A percentile compares a stretch with the other conserved stretches of the same genome.
Conservation (phyloP, 2,797 vertebrate species). For the Typhlichthys eigenmanni region DNA sequence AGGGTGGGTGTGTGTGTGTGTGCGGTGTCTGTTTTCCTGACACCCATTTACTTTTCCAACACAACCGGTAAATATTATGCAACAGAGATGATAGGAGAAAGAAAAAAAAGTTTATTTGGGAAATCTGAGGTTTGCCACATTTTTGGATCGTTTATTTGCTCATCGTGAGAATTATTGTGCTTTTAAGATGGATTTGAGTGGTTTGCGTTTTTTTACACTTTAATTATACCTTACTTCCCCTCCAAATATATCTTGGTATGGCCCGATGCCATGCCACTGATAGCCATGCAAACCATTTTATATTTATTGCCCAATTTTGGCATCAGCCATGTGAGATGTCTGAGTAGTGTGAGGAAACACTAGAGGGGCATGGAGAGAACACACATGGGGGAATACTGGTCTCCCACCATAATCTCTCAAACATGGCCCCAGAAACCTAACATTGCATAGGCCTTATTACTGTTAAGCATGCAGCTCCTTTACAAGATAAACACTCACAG, state of each 20-base stretch:
- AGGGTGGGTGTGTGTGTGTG: conserved; percentile 19
- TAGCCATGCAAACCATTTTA: conserved; percentile 15
- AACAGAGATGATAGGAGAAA: conserved; percentile 43
- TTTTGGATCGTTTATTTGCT: conserved; percentile 51
- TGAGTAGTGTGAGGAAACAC: conserved; percentile 3
- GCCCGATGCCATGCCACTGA: conserved; percentile 20
- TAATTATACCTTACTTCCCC: conserved; percentile 30
- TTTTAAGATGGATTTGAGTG: conserved; percentile 21
- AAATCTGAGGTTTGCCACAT: conserved; percentile 48
- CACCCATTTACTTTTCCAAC: conserved; percentile 18
- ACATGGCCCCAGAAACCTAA: background rate
- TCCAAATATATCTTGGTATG: conserved; percentile 37
- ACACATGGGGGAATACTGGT: conserved; percentile 6
- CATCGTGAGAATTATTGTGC: conserved; percentile 36
- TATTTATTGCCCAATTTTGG: conserved; percentile 27
- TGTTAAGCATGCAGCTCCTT: background rate
- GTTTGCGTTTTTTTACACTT: conserved; percentile 25
- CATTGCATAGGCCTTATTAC: background rate
- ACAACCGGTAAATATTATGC: conserved; percentile 23
- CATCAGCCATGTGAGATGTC: background rate
- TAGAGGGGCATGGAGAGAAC: conserved; percentile 14
- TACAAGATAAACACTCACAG: conserved; percentile 2
- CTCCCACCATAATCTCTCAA: conserved; percentile 12
- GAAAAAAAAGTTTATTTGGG: conserved; percentile 42
- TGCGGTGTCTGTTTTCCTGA: conserved; percentile 21